Evolutionary conservation across 2,888 invertebrate genomes (phyloP), one percentile per base, ranked within the genome.

Genomic region (Parthenolecanium corni): DNA sequence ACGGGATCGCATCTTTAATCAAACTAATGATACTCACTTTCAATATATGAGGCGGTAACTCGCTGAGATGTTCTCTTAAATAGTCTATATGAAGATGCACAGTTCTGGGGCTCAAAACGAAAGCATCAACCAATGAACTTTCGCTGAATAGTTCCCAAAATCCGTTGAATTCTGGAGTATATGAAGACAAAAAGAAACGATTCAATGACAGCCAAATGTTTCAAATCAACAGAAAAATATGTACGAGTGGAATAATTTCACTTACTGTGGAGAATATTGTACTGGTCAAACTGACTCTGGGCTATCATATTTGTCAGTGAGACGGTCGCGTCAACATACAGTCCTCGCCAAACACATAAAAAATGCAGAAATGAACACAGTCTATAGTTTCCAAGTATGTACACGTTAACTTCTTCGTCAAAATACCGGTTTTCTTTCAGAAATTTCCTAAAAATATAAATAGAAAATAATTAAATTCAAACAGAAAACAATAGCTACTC

Each of bases 391-490:
- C 81, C 79, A 9, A 82, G 77, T 21, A 84, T 77, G 69, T 79
- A 79, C 53, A 83, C 77, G 11, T 82, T 82, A 68, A 80, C 71
- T 47, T 78, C 75, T 72, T 83, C 82, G 69, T 83, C 82, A 69
- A 82, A 83, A 71, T 78, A 79, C 66, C 77, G 78, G 72, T 82
- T 82, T 64, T 77, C 77, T 53, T 78, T 76, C 14, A 62, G 61
- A 65, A 65, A 64, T 52, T 61, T 62, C 51, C 66, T 64, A 18
- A 24, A 65, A 47, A 18, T 40, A 40, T 40, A 49, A 66, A 54
- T 36, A 51, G 46, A 54, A 20, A 18, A 24, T 46, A 44, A 52
- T 54, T 18, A 47, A 44, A 44, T 5, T 23, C 12, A 52, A 44
- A 58, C 44, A 46, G 14, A 23, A 18, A 46, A 40, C 46, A 23